Percentiles rank a stretch among this genome's conserved stretches.
Evolutionary conservation across 2,888 invertebrate genomes (phyloP).

Genomic region (Drosophila lutescens): DNA sequence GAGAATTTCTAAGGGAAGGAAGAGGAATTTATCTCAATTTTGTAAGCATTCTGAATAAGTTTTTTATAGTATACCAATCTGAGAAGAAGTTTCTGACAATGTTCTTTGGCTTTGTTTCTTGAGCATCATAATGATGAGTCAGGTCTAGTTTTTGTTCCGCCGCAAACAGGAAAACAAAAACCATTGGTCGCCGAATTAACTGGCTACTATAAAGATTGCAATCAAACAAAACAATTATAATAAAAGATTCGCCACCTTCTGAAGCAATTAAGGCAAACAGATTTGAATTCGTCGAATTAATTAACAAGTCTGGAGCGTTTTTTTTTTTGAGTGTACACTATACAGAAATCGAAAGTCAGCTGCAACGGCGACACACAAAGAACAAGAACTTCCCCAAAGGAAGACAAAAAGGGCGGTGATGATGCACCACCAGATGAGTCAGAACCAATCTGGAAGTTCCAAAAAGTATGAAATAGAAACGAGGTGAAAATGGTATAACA

Average conservation of each 20-base stretch:
- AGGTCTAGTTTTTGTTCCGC: conserved; percentile 17
- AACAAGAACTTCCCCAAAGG: conserved; percentile 11
- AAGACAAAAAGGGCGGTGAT: conserved; percentile 33
- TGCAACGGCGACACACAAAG: conserved; percentile 27
- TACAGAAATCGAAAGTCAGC: conserved; percentile 25
- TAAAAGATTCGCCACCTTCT: conserved; percentile 30
- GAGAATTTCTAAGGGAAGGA: too few relatives aligned
- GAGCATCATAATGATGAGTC: conserved; percentile 16
- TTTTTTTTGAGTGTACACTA: conserved; percentile 18
- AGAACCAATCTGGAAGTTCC: conserved; percentile 7
- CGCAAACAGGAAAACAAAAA: conserved; percentile 19
- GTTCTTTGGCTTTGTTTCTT: neutral
- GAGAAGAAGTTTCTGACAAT: neutral
- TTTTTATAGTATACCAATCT: neutral
- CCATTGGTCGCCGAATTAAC: conserved; percentile 12
- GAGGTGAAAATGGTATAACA: neutral
- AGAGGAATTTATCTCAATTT: neutral
- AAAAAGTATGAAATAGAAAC: conserved; percentile 21
- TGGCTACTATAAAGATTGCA: conserved; percentile 21
- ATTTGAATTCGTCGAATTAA: conserved; percentile 16
- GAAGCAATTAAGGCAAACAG: conserved; percentile 9
- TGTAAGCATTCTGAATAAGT: neutral
- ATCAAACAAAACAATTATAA: conserved; percentile 37
- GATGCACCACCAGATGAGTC: conserved; percentile 56
- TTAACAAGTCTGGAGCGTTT: neutral